phyloP scores from a whole-genome alignment of 2,797 vertebrate species.

The Podargus strigoides region DNA sequence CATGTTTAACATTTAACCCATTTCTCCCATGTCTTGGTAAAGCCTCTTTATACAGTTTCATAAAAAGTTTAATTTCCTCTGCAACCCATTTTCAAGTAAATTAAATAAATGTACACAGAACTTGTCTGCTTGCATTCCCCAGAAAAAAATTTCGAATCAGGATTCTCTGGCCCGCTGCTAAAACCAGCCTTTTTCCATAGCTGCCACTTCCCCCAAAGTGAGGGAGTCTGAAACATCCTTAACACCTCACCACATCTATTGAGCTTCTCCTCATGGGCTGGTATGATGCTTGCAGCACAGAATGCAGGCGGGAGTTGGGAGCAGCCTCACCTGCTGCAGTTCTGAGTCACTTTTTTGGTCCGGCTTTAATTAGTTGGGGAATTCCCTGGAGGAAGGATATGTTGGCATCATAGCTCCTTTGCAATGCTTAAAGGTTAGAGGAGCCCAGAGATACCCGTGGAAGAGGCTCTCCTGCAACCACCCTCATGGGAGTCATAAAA shows the following conservation, averaged over 20 bases:
- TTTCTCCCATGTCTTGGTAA: not conserved
- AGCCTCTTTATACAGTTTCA: not conserved
- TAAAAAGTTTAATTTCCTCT: not conserved
- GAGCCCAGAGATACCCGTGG: not conserved
- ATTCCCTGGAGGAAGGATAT: slow-evolving; percentile 6
- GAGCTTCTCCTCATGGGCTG: not conserved
- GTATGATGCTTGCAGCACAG: fast-evolving
- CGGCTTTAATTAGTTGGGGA: not conserved
- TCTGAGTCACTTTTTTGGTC: slow-evolving; percentile 37
- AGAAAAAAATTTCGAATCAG: not conserved
- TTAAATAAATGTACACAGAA: not conserved
- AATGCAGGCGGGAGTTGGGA: not conserved
- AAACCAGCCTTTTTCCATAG: not conserved
- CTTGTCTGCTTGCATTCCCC: not conserved
- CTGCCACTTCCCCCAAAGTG: not conserved
- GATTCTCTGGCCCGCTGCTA: not conserved
- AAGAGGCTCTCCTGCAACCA: not conserved
- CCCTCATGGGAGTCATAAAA: not conserved
- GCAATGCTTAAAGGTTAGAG: not conserved
- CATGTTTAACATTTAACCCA: not conserved
- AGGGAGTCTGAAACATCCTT: not conserved
- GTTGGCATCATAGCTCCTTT: not conserved
- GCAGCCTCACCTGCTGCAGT: not conserved
- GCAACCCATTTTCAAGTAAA: not conserved
- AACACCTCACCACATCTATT: not conserved